phyloP scores from a whole-genome alignment of 2,113 vertebrate species.

The Alligator mississippiensis region DNA sequence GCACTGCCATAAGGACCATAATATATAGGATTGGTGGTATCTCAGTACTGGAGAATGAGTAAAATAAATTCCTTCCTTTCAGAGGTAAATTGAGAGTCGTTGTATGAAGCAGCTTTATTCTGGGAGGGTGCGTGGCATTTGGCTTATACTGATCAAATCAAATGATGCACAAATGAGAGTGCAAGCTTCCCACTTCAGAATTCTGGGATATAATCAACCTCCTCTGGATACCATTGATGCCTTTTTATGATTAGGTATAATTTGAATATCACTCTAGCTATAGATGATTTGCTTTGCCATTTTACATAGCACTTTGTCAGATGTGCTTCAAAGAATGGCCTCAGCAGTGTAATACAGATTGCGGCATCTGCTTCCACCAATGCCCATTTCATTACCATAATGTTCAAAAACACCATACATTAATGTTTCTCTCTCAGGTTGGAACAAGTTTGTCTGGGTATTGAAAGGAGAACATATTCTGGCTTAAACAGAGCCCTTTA shows the following conservation, averaged over 20 bases:
- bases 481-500: background rate
- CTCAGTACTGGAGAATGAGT: background rate
- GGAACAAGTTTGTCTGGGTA: background rate
- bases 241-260: background rate
- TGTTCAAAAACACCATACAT: background rate
- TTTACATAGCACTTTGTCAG: background rate
- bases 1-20: background rate
- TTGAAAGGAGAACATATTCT: background rate
- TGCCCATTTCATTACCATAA: background rate
- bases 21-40: background rate
- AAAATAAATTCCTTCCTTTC: background rate
- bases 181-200: fast-evolving
- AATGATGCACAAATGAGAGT: background rate
- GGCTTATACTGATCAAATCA: background rate
- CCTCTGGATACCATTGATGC: background rate
- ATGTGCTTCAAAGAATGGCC: background rate
- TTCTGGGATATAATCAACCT: background rate
- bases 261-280: background rate
- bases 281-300: background rate
- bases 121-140: background rate
- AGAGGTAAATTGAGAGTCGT: background rate
- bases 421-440: fast-evolving
- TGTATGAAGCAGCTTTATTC: background rate
- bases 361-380: fast-evolving
- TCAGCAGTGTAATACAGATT: fast-evolving